phyloP scores from a whole-genome alignment of 2,888 invertebrate genomes.

The Pyrrhia umbra region DNA sequence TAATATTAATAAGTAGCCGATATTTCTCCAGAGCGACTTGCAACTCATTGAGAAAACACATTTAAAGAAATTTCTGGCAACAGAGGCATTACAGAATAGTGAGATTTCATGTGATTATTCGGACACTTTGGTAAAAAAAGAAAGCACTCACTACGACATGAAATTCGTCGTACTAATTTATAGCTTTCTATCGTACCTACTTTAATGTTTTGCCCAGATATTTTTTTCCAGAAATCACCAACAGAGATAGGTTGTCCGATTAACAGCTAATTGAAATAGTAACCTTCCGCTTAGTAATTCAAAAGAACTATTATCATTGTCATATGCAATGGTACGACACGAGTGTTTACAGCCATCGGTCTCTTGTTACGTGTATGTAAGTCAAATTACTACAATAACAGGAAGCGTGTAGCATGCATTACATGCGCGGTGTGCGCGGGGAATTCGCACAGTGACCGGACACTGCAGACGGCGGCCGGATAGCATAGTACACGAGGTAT shows the following conservation, averaged over 20 bases:
- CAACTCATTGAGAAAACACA: neutral
- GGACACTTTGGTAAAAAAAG: neutral
- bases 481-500: conserved; percentile 48
- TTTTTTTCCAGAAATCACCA: too few relatives aligned
- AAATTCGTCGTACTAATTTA: neutral
- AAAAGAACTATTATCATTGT: conserved; percentile 6
- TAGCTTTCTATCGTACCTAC: too few relatives aligned
- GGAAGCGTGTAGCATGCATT: conserved; percentile 53
- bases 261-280: neutral
- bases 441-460: conserved; percentile 45
- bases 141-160: neutral
- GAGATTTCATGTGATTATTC: neutral
- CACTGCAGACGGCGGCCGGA: conserved; percentile 40
- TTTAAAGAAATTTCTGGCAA: conserved; percentile 1
- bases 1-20: conserved; percentile 15
- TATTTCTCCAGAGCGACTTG: conserved; percentile 15
- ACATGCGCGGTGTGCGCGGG: conserved; percentile 19
- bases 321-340: conserved; percentile 8
- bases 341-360: conserved; percentile 6
- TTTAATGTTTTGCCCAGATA: too few relatives aligned
- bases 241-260: too few relatives aligned
- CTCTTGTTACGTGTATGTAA: conserved; percentile 22
- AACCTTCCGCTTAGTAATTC: neutral
- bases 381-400: conserved; percentile 51
- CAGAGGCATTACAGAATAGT: neutral